Base-by-base conservation (phyloP, 2,888 invertebrate species). In the Rosalia funebris region DNA sequence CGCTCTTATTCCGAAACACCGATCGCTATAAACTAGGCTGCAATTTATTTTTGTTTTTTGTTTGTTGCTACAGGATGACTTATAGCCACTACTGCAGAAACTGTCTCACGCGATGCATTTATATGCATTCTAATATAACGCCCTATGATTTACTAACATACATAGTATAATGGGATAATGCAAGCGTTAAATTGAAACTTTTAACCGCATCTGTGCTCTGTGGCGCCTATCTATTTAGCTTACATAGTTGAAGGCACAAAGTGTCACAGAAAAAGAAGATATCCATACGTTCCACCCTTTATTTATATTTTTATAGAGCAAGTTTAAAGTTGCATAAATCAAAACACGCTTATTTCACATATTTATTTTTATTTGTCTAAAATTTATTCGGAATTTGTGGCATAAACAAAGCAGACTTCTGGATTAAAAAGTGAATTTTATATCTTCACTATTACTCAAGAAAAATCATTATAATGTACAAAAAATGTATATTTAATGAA, bases 41-140 rank as follows among this genome's bases (percentile, higher is more conserved):
- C 34, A 53, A 48, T 57, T 60, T 48, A 56, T 52, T 55, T 19
- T 46, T 31, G 16, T 62, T 62, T 56, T 41, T 14, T 52, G 42
- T 59, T 52, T 53, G 53, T 53, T 56, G 42, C 52, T 39, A 42
- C 56, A 58, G 47, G 59, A 59, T 60, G 46, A 32, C 46, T 57
- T 58, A 41, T 53, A 52, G 47, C 50, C 34, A 31, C n/a, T 12
- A 37, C 14, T 16, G 36, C 47, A 42, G 9, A 42, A 42, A 25
- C 37, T 15, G 14, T 15, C 15, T 48, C 46, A 52, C 46, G 55
- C 60, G 54, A 52, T 56, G 56, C 52, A 52, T 60, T 32, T 45
- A 56, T 56, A 60, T 56, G 56, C 52, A 60, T 56, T 53, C 52
- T 47, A 34, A 44, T 57, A 41, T 16, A 52, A 60, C 19, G 44